A percentile compares a stretch with the other conserved stretches of the same genome.
Evolutionary conservation across 2,113 vertebrate genomes (phyloP).

Genomic region (Myanophis thanlyinensis): DNA sequence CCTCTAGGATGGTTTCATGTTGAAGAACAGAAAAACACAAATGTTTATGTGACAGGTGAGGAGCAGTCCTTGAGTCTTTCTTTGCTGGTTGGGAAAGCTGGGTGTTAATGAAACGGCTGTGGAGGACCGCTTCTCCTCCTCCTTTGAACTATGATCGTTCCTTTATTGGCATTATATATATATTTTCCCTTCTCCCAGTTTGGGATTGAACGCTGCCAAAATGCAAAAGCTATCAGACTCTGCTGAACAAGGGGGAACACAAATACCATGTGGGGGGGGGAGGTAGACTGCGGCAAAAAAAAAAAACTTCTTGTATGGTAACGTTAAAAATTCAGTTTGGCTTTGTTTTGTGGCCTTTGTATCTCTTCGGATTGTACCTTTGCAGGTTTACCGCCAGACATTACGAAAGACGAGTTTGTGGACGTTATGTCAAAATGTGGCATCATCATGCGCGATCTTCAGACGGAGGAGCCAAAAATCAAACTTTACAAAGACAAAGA

Average conservation of each 20-base stretch:
- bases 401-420: constrained; percentile 89
- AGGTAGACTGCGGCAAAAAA: not conserved
- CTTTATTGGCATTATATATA: not conserved
- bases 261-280: no score
- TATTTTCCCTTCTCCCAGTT: not conserved
- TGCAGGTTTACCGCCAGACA: constrained; percentile 90
- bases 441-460: constrained; percentile 92
- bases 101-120: not conserved
- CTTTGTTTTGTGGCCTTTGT: not conserved
- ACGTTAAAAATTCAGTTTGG: not conserved
- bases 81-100: not conserved
- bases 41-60: constrained; percentile 94
- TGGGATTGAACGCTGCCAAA: not conserved
- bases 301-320: no score
- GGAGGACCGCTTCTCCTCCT: no score
- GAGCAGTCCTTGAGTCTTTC: not conserved
- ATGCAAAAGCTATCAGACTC: not conserved
- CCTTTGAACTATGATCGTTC: not conserved
- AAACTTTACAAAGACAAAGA: constrained; percentile 94
- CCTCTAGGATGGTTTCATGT: constrained; percentile 92
- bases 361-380: constrained; percentile 23
- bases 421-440: constrained; percentile 94
- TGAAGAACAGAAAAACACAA: constrained; percentile 91
- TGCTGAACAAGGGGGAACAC: not conserved
- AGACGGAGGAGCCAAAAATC: constrained; percentile 91